Conservation (phyloP, 2,888 invertebrate species). For the Crioceris asparagi region DNA sequence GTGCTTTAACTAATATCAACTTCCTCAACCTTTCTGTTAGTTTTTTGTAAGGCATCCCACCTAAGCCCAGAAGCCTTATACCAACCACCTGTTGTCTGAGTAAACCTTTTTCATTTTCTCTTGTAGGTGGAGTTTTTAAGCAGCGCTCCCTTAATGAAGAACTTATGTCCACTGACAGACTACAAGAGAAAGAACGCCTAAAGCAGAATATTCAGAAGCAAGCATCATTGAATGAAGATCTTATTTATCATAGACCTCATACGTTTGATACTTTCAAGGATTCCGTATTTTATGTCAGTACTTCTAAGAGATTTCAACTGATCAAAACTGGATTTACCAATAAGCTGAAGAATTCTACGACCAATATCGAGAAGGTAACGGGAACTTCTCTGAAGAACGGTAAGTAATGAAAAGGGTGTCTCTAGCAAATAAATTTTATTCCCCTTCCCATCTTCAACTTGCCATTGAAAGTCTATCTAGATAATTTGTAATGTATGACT, state of each 20-base stretch:
- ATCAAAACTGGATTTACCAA: slow-evolving; percentile 73
- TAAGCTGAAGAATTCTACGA: slow-evolving; percentile 73
- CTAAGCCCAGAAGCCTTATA: background rate
- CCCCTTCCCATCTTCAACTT: too few relatives aligned
- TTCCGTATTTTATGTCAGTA: slow-evolving; percentile 61
- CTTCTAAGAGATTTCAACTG: slow-evolving; percentile 65
- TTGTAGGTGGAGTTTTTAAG: slow-evolving; percentile 54
- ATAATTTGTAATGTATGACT: too few relatives aligned
- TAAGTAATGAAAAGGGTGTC: slow-evolving; percentile 6
- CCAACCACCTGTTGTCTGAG: background rate
- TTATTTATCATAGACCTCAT: slow-evolving; percentile 58
- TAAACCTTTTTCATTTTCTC: background rate
- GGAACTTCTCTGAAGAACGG: slow-evolving; percentile 51
- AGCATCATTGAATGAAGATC: slow-evolving; percentile 78
- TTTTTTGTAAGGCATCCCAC: background rate
- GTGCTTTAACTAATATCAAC: background rate
- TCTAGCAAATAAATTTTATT: background rate
- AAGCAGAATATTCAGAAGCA: slow-evolving; percentile 80
- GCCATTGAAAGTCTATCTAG: too few relatives aligned
- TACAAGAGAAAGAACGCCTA: slow-evolving; percentile 72
- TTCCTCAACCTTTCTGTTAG: background rate
- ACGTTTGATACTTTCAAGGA: slow-evolving; percentile 62
- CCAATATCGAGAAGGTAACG: slow-evolving; percentile 66
- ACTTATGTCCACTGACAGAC: slow-evolving; percentile 74
- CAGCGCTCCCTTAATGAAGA: slow-evolving; percentile 85